These are phyloP conservation scores for Procambarus virginalis DNA, from an alignment of 1,140 invertebrate genomes.

Conservation along the genomic window DNA sequence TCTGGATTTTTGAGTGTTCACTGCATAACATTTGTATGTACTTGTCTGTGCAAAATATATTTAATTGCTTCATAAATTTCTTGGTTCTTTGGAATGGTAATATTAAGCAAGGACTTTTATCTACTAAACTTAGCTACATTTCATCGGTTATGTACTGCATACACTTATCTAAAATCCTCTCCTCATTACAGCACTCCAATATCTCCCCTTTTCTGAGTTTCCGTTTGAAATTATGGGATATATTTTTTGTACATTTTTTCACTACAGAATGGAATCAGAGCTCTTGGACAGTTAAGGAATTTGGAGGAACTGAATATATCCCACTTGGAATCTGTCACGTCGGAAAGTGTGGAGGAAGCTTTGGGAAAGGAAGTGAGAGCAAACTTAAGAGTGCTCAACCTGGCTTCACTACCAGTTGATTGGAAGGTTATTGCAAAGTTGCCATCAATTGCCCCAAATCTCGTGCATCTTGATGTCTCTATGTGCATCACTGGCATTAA, in stretches of 20 bases:
- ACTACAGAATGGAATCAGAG: slow-evolving; percentile 74
- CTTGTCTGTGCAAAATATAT: too few species aligned
- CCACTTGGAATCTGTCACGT: slow-evolving; percentile 80
- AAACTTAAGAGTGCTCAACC: slow-evolving; percentile 77
- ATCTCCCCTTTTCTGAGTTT: too few species aligned
- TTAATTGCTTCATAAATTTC: too few species aligned
- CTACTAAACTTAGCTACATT: too few species aligned
- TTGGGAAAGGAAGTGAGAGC: slow-evolving; percentile 71
- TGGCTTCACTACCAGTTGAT: slow-evolving; percentile 79
- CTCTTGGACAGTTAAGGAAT: slow-evolving; percentile 77
- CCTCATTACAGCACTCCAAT: too few species aligned
- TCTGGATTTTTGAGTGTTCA: too few species aligned
- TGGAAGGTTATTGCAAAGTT: slow-evolving; percentile 78
- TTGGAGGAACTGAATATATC: slow-evolving; percentile 80
- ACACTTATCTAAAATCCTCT: too few species aligned
- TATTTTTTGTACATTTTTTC: background rate
- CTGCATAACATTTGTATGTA: too few species aligned
- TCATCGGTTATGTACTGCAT: too few species aligned
- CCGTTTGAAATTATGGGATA: too few species aligned
- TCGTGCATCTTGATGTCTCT: slow-evolving; percentile 80
- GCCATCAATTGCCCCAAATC: slow-evolving; percentile 77
- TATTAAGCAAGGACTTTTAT: too few species aligned
- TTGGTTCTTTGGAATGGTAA: too few species aligned
- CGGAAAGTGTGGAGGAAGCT: slow-evolving; percentile 77
- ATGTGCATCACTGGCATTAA: slow-evolving; percentile 82